Evolutionary conservation across 2,888 invertebrate species (phyloP).

Genomic region (Lithophane socia): DNA sequence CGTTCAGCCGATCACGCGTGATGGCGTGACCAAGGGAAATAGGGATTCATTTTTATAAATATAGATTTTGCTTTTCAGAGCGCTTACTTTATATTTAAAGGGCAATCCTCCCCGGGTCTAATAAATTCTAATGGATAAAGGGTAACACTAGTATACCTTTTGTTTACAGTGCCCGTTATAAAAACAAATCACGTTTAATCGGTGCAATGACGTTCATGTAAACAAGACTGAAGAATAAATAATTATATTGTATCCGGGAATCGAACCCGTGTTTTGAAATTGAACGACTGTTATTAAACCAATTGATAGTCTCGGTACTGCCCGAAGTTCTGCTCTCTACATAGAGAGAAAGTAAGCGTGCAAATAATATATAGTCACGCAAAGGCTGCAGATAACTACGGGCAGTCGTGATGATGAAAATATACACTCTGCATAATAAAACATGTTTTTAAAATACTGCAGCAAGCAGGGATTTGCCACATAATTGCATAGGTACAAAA

Average conservation of each 20-base stretch:
- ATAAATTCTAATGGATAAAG: neutral
- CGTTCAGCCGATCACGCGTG: no score
- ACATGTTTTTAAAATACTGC: constrained; percentile 4
- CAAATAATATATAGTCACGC: constrained; percentile 50
- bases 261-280: constrained; percentile 26
- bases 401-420: neutral
- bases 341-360: constrained; percentile 44
- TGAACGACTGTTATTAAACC: constrained; percentile 1
- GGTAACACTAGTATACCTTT: neutral
- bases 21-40: no score
- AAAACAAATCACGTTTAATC: neutral
- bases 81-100: neutral
- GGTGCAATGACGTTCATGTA: neutral
- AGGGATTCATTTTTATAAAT: no score
- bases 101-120: neutral
- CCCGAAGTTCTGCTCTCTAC: constrained; percentile 14
- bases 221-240: constrained; percentile 6
- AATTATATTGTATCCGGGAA: neutral
- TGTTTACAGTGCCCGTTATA: neutral
- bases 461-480: constrained; percentile 12
- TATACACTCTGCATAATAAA: neutral
- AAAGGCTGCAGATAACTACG: constrained; percentile 30
- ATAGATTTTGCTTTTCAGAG: neutral
- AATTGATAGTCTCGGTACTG: constrained; percentile 13
- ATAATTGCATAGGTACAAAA: constrained; percentile 13